phyloP scores from a whole-genome alignment of 2,797 vertebrate species.

The Rhincodon typus region DNA sequence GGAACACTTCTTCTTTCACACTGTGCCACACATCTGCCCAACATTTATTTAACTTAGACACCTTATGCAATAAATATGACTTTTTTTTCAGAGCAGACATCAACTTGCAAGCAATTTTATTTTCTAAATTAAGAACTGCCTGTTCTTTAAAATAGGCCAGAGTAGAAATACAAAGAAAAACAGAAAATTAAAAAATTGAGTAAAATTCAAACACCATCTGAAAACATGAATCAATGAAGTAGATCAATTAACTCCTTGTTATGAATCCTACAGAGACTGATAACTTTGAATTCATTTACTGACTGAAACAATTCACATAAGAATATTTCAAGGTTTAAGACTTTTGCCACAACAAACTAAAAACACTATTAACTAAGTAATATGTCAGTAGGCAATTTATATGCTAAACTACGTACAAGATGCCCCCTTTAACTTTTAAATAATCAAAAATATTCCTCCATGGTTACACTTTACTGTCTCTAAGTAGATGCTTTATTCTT shows the following conservation, averaged over 20 bases:
- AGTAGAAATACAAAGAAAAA: background rate
- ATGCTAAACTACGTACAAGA: too few species aligned
- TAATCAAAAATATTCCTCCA: too few species aligned
- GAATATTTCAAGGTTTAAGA: too few species aligned
- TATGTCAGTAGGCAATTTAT: too few species aligned
- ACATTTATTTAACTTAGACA: constrained; percentile 10
- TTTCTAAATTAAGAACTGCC: background rate
- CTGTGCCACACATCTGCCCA: constrained; percentile 14
- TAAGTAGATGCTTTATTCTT: too few species aligned
- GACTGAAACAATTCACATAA: too few species aligned
- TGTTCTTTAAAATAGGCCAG: background rate
- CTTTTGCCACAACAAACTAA: too few species aligned
- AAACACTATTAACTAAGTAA: too few species aligned
- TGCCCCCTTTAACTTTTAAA: too few species aligned
- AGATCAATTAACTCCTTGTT: background rate
- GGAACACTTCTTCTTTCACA: background rate
- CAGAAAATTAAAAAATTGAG: background rate
- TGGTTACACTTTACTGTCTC: too few species aligned
- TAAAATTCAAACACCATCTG: background rate
- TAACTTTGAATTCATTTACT: too few species aligned
- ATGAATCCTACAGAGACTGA: too few species aligned
- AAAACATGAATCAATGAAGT: background rate
- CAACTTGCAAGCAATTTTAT: background rate
- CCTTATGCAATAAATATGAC: background rate
- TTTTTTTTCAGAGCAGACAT: background rate